phyloP scores from a whole-genome alignment of 2,888 invertebrate species.

The Amorpha juglandis region DNA sequence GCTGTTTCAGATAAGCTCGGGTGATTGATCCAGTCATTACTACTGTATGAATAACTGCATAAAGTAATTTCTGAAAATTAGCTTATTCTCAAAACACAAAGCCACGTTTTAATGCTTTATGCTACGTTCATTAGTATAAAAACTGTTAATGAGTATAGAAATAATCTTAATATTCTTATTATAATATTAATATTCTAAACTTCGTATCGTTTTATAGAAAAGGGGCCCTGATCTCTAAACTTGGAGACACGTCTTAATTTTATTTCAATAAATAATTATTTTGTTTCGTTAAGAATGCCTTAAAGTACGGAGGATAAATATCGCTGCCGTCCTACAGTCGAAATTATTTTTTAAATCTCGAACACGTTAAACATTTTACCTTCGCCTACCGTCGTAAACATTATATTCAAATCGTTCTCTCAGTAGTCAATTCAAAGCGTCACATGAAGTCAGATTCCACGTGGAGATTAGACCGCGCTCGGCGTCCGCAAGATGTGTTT shows the following conservation, averaged over 20 bases:
- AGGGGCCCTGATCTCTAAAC: too few relatives aligned
- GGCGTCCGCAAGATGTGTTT: conserved; percentile 20
- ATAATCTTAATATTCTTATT: too few relatives aligned
- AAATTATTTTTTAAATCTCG: not conserved
- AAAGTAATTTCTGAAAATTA: too few relatives aligned
- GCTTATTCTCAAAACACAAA: too few relatives aligned
- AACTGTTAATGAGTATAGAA: too few relatives aligned
- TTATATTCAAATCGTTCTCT: conserved; percentile 14
- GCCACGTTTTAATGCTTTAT: too few relatives aligned
- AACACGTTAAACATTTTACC: not conserved
- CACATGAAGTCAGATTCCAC: conserved; percentile 18
- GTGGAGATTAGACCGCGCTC: conserved; percentile 17
- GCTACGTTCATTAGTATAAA: too few relatives aligned
- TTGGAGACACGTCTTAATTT: too few relatives aligned
- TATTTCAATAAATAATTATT: too few relatives aligned
- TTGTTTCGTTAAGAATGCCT: too few relatives aligned
- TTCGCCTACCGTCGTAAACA: not conserved
- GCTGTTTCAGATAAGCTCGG: conserved; percentile 9
- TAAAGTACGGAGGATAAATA: not conserved
- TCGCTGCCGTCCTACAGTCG: not conserved
- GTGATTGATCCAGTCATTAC: conserved; percentile 1
- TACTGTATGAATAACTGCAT: conserved; percentile 17
- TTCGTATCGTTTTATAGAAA: too few relatives aligned
- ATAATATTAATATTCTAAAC: too few relatives aligned
- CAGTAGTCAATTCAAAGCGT: conserved; percentile 16